phyloP scores from a whole-genome alignment of 2,888 invertebrate species.

The Drosophila mimica region DNA sequence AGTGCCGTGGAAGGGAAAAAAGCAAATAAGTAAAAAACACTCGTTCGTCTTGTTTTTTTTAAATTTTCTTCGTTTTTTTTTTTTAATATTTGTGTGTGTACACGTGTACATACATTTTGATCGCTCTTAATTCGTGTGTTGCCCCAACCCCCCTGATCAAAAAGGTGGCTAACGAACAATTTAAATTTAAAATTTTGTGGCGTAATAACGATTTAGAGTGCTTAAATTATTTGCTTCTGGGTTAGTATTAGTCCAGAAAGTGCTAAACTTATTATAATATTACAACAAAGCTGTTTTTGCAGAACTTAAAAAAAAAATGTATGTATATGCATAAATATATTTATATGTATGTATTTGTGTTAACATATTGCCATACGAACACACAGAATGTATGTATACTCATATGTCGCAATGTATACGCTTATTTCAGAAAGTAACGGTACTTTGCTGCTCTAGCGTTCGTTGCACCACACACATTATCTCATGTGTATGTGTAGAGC shows the following conservation, averaged over 20 bases:
- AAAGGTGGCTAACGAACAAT: constrained; percentile 18
- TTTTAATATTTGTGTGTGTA: constrained; percentile 54
- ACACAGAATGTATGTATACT: neutral
- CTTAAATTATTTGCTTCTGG: constrained; percentile 7
- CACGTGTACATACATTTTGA: constrained; percentile 44
- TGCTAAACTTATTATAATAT: neutral
- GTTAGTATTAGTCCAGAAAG: constrained; percentile 1
- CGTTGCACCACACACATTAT: constrained; percentile 44
- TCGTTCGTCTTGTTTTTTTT: constrained; percentile 57
- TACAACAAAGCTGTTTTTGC: neutral
- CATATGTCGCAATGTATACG: neutral
- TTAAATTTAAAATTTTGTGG: constrained; percentile 16
- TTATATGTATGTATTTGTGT: neutral
- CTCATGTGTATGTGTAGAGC: constrained; percentile 1
- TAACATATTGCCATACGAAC: too few relatives aligned
- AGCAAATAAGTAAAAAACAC: constrained; percentile 19
- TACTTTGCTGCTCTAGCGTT: constrained; percentile 37
- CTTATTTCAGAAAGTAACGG: constrained; percentile 42
- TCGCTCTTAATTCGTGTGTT: constrained; percentile 38
- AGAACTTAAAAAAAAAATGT: neutral
- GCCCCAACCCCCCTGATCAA: constrained; percentile 18
- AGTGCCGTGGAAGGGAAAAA: constrained; percentile 26
- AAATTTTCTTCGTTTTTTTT: constrained; percentile 61
- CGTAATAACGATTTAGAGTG: constrained; percentile 15
- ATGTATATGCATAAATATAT: neutral